Evolutionary conservation across 92 coral and sea anemone species (phyloP).

Genomic region (Palythoa caribaeorum): DNA sequence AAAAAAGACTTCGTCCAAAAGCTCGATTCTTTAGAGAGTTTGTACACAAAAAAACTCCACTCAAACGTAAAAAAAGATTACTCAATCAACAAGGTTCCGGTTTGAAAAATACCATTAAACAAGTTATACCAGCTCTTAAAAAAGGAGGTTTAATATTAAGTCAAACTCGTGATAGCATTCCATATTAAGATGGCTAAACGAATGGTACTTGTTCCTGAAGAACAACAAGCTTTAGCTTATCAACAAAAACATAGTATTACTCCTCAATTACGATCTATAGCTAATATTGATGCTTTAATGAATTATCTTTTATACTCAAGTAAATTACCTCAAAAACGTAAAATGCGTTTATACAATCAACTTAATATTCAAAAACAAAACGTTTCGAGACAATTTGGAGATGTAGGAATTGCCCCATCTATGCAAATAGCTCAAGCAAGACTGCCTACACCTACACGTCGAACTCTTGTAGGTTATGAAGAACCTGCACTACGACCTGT

Average conservation of each 20-base stretch:
- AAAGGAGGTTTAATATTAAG: no score
- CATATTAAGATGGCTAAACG: no score
- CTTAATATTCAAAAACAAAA: neutral
- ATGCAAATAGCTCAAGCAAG: neutral
- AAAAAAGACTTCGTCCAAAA: no score
- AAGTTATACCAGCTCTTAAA: no score
- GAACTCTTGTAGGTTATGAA: neutral
- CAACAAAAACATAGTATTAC: neutral
- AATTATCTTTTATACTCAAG: neutral
- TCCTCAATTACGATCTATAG: neutral
- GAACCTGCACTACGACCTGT: no score
- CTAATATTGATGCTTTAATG: neutral
- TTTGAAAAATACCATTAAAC: no score
- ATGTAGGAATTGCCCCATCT: neutral
- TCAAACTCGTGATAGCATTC: no score
- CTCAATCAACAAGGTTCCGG: no score
- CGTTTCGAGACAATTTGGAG: neutral
- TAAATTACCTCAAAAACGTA: neutral
- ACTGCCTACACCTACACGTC: neutral
- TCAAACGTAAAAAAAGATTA: no score
- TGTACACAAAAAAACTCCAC: no score
- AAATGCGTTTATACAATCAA: neutral
- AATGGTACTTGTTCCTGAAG: no score
- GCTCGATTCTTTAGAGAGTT: no score
- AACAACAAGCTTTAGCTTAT: neutral